Evolutionary conservation across 2,888 invertebrate genomes (phyloP).

Genomic region (Apamea monoglypha): DNA sequence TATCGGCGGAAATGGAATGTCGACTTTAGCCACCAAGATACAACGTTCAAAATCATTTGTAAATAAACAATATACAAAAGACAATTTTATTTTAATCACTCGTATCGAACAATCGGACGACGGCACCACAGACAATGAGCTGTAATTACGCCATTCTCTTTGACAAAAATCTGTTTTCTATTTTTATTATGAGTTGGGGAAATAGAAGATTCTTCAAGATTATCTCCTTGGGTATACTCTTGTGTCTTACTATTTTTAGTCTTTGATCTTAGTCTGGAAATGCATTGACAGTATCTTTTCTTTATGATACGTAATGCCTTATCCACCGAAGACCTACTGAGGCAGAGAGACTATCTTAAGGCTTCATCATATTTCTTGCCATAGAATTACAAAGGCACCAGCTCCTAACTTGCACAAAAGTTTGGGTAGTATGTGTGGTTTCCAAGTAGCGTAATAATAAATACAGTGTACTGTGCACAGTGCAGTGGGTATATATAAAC

Average conservation of each 20-base stretch:
- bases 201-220: conserved; percentile 20
- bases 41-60: conserved; percentile 44
- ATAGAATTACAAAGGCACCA: background rate
- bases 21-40: background rate
- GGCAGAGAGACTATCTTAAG: background rate
- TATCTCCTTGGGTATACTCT: background rate
- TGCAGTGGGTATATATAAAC: too few species aligned
- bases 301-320: background rate
- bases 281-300: background rate
- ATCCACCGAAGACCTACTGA: background rate
- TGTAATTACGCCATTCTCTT: conserved; percentile 80
- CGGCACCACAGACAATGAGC: conserved; percentile 78
- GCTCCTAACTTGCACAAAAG: too few species aligned
- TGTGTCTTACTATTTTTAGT: background rate
- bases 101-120: conserved; percentile 78
- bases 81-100: conserved; percentile 81
- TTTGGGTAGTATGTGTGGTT: background rate
- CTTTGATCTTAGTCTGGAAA: conserved; percentile 10
- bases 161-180: conserved; percentile 68
- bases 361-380: background rate
- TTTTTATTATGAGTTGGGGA: conserved; percentile 24
- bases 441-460: background rate
- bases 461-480: too few species aligned
- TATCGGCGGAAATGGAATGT: conserved; percentile 2
- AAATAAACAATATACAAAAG: conserved; percentile 59